Base-by-base conservation (phyloP, 1,140 invertebrate genomes). In the Eurytemora carolleeae region DNA sequence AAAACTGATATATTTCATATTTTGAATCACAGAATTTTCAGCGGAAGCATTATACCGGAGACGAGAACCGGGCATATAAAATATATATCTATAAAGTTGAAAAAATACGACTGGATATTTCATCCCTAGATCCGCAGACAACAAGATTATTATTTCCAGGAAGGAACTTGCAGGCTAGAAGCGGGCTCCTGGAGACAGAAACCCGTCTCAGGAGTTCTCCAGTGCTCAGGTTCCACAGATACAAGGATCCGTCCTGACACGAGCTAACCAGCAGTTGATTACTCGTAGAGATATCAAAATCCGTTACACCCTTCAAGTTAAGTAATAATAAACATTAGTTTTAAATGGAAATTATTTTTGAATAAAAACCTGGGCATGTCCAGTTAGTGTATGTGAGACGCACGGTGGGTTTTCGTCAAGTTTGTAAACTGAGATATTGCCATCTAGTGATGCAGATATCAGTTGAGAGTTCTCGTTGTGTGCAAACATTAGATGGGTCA, bases 111-210 rank as follows among this genome's bases (percentile, higher is more conserved):
- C n/a, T n/a, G n/a, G n/a, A n/a, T n/a, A n/a, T n/a, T n/a, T n/a
- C 57, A 15, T 58, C 15, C 15, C 31, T n/a, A 21, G 55, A 20
- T n/a, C 17, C 17, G 31, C 59, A 61, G n/a, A 53, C 83, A 69
- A 87, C 80, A 75, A 90, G 81, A 74, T 92, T 91, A 69, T 90
- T 89, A 71, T 92, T 92, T 20, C 80, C 76, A 0, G 87, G 86
- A 70, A 87, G 83, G 72, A 91, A 91, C 55, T 53, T 23, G 80
- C 76, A 71, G 85, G 87, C 64, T 79, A 84, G 1, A 85, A 73
- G 53, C 87, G 74, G 68, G 77, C 75, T 52, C 70, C 69, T 26
- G 79, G 72, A 64, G 24, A 21, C 83, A 56, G 69, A 69, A 23
- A 85, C 78, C 25, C 75, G 74, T 59, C 85, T 72, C 61, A 90